Evolutionary conservation across 2,113 vertebrate genomes (phyloP).

Genomic region (Channa maculata): DNA sequence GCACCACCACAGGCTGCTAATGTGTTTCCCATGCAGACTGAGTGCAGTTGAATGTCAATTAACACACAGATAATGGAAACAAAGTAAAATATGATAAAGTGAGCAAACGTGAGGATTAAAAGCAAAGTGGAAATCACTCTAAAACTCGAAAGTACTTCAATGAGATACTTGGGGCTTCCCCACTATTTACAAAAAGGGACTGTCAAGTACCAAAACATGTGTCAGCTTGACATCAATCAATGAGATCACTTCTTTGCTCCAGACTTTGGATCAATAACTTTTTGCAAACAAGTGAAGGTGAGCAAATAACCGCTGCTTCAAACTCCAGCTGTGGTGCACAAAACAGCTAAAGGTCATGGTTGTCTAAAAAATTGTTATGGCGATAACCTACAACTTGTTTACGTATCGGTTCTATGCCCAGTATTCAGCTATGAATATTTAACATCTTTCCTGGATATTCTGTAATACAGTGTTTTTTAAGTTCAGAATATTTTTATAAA

Average conservation of each 20-base stretch:
- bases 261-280: not conserved
- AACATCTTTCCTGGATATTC: conserved; percentile 40
- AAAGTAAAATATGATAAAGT: not conserved
- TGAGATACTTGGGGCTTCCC: not conserved
- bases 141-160: not conserved
- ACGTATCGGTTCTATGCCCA: not conserved
- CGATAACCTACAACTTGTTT: conserved; percentile 3
- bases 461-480: too few species aligned
- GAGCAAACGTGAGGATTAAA: not conserved
- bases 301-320: not conserved
- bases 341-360: not conserved
- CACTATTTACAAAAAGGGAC: too few species aligned
- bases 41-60: not conserved
- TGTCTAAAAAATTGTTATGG: conserved; percentile 4
- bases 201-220: not conserved
- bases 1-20: conserved; percentile 7
- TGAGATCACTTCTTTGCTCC: not conserved
- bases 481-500: not conserved
- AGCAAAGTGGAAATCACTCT: not conserved
- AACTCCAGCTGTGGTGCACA: not conserved
- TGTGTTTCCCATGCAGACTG: conserved; percentile 11
- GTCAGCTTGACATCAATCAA: too few species aligned
- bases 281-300: not conserved
- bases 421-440: conserved; percentile 12
- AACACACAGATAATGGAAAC: not conserved